Base-by-base conservation (phyloP, 1,140 invertebrate genomes). In the Drosophila mayri region DNA sequence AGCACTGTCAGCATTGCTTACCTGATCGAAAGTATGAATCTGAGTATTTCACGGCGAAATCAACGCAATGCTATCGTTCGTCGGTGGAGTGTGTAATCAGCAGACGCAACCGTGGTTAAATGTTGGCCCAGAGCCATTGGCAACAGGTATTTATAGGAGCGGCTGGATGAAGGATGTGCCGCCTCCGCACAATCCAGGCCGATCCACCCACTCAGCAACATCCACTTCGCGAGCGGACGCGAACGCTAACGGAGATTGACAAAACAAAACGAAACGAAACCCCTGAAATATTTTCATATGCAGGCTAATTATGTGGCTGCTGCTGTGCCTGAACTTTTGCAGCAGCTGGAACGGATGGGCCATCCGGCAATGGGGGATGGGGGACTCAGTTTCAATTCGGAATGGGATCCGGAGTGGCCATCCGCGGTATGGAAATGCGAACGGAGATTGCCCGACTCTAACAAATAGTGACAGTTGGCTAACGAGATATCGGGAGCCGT, bases 391-490 rank as follows among this genome's bases (percentile, higher is more conserved):
- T 54, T n/a, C 43, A 22, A 40, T 20, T 32, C 59, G 30, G 16
- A 55, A 14, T 44, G 38, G 49, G 40, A 38, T 35, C 32, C 47
- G 60, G 16, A 10, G 22, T 54, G 44, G 35, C 50, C 57, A 59
- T 59, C 28, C 25, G 46, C 35, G 32, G 25, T 28, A 40, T 58
- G 50, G 32, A 60, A 78, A 49, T 47, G 38, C 40, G 28, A 70
- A 76, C 73, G 73, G 73, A 58, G 41, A 65, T 66, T 77, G 60
- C 37, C 30, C 44, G 38, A 41, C 41, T 71, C 75, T 81, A 90
- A 90, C 81, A 72, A 90, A 90, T 90, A 49, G 66, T 90, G 85
- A 90, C 85, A 90, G 85, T 90, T 90, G 86, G 70, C 81, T 85
- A 90, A 90, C 66, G 85, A 90, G 81, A 88, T 85, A 88, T 67